phyloP scores from a whole-genome alignment of 2,888 invertebrate genomes.

The Dynastes grantii region DNA sequence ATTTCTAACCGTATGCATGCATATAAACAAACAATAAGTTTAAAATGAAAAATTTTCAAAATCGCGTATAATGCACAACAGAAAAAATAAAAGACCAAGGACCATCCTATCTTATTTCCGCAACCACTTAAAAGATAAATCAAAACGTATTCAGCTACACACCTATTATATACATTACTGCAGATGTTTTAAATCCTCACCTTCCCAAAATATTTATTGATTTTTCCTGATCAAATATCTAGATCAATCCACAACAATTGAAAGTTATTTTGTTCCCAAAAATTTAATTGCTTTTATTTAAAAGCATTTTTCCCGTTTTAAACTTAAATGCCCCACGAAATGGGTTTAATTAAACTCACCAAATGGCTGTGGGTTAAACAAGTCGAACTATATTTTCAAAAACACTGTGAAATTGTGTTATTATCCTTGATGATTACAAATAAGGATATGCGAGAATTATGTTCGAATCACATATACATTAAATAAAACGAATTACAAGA shows the following conservation, averaged over 20 bases:
- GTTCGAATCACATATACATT: slow-evolving; percentile 30
- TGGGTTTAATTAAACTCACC: slow-evolving; percentile 39
- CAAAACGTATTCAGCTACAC: not conserved
- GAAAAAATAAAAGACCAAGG: too few species aligned
- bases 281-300: slow-evolving; percentile 16
- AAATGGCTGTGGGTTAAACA: slow-evolving; percentile 37
- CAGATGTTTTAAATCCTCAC: not conserved
- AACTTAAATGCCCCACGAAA: slow-evolving; percentile 4
- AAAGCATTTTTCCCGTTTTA: slow-evolving; percentile 2
- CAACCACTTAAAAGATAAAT: not conserved
- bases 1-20: too few species aligned
- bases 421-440: slow-evolving; percentile 45
- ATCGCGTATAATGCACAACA: too few species aligned
- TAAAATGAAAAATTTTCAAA: too few species aligned
- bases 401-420: slow-evolving; percentile 43
- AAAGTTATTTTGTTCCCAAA: not conserved
- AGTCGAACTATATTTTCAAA: slow-evolving; percentile 39
- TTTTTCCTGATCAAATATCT: slow-evolving; percentile 13
- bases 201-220: slow-evolving; percentile 14
- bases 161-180: slow-evolving; percentile 13
- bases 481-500: slow-evolving; percentile 28
- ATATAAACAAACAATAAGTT: too few species aligned
- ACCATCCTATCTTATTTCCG: not conserved
- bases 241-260: slow-evolving; percentile 2
- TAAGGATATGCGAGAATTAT: slow-evolving; percentile 44